phyloP scores from a whole-genome alignment of 2,113 vertebrate genomes.

The Urocolius indicus region DNA sequence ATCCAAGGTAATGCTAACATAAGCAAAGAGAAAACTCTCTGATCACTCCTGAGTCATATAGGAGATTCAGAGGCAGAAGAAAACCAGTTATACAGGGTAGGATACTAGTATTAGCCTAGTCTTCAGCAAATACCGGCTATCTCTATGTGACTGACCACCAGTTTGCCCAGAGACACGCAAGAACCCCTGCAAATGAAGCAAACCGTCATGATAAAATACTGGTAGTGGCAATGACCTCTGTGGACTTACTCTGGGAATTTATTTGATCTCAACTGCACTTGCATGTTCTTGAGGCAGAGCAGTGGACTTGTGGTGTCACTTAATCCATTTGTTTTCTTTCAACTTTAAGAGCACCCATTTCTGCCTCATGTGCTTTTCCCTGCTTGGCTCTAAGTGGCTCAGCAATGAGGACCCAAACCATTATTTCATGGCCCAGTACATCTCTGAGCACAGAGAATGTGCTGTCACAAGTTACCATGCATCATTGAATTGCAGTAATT shows the following conservation, averaged over 20 bases:
- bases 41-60: background rate
- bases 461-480: background rate
- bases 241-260: background rate
- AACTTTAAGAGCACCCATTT: background rate
- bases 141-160: background rate
- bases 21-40: background rate
- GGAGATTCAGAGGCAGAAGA: background rate
- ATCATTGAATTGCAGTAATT: background rate
- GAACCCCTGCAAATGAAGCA: background rate
- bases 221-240: background rate
- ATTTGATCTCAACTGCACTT: background rate
- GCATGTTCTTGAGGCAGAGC: background rate
- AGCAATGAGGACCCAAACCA: background rate
- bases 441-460: background rate
- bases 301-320: background rate
- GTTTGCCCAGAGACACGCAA: background rate
- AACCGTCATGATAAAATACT: background rate
- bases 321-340: background rate
- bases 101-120: background rate
- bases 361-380: background rate
- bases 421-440: background rate
- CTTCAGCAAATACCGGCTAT: background rate
- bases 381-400: background rate
- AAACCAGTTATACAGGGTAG: background rate
- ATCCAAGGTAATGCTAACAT: background rate